Conservation (phyloP, 2,113 vertebrate genomes). For the rat (Rattus norvegicus) region DNA sequence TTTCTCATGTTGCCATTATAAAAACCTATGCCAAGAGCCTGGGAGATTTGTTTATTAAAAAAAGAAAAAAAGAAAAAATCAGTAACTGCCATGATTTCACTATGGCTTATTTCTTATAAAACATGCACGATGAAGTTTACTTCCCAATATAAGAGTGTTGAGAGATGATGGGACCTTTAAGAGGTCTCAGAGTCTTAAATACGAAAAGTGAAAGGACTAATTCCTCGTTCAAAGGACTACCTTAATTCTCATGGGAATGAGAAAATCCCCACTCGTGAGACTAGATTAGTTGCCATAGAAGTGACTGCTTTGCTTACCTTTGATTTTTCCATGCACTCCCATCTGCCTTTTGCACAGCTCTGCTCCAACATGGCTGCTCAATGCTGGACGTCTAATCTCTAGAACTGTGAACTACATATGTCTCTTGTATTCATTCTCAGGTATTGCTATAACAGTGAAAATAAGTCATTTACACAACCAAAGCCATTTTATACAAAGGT, state of each 20-base stretch:
- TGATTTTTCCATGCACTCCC: not conserved
- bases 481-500: conserved; percentile 8
- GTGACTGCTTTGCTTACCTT: not conserved
- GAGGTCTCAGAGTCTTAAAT: not conserved
- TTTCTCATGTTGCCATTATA: not conserved
- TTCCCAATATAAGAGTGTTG: not conserved
- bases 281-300: not conserved
- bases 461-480: not conserved
- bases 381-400: not conserved
- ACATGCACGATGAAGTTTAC: not conserved
- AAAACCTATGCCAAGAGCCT: not conserved
- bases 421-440: not conserved
- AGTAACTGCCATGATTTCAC: not conserved
- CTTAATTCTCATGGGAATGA: not conserved
- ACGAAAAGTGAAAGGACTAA: not conserved
- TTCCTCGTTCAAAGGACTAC: not conserved
- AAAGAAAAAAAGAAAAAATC: not conserved
- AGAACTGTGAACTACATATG: not conserved
- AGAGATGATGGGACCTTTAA: not conserved
- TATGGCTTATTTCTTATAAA: not conserved
- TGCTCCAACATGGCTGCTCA: not conserved
- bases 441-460: not conserved
- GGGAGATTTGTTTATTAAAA: not conserved
- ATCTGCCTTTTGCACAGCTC: not conserved
- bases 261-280: not conserved